Base-by-base conservation (phyloP, 2,113 vertebrate species). In the Channa argus region DNA sequence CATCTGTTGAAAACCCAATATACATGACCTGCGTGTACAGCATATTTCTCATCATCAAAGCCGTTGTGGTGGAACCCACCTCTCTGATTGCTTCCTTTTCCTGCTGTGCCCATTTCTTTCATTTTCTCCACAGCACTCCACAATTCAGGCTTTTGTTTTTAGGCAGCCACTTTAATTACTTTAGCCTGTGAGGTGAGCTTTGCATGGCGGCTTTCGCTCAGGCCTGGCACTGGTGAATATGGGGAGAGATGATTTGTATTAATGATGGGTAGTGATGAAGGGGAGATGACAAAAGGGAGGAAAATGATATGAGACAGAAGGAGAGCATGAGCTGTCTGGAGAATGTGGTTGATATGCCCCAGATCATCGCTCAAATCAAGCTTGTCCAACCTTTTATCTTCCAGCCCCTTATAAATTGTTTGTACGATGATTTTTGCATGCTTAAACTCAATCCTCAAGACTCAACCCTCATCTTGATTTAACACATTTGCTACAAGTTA, bases 241-340 rank as follows among this genome's bases (percentile, higher is more conserved):
- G 55, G 44, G 64, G 44, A 81, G 74, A 87, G 86, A 92, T 92
- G 86, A 93, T 90, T 88, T 83, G 83, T 89, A 92, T 93, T 93
- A 94, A 92, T 89, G 88, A 91, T 73, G 74, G 88, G 73, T 63
- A 82, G 76, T 56, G 49, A 90, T 75, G 83, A 78, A 86, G 63
- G 58, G 49, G 71, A 63, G 62, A 81, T 80, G 86, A 86, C 70
- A 62, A 84, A 82, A 80, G 24, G 62, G 61, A 71, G 71, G 79
- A 77, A 85, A 84, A 89, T 80, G 69, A 89, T 82, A 84, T 71
- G 77, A 86, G 83, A 86, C 88, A 91, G 86, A 82, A 70, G 71
- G 72, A 83, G 77, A 86, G 76, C 62, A 71, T 66, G 66, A 71
- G 65, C 79, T 92, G 90, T 89, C 84, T 74, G 53, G 56, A 73